Conservation (phyloP, 2,888 invertebrate species). For the Diarsia mendica region DNA sequence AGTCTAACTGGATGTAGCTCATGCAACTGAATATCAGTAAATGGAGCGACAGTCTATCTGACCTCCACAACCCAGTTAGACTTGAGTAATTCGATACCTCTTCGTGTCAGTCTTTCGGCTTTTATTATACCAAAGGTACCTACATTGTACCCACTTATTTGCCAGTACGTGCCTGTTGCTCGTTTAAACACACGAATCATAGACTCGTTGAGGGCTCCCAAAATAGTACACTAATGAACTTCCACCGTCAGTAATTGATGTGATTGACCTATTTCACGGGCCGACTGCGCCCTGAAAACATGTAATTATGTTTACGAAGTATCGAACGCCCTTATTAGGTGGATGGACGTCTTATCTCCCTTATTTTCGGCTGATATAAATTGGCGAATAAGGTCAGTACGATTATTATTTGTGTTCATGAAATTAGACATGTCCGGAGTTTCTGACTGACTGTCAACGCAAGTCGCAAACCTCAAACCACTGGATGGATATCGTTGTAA, state of each 20-base stretch:
- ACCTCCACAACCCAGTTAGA: not conserved
- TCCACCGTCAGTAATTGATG: slow-evolving; percentile 67
- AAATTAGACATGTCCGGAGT: not conserved
- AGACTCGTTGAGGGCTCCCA: slow-evolving; percentile 43
- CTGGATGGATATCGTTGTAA: not conserved
- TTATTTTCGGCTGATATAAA: slow-evolving; percentile 4
- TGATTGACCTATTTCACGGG: slow-evolving; percentile 73
- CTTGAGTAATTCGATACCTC: not conserved
- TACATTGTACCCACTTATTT: slow-evolving; percentile 8
- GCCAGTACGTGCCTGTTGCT: slow-evolving; percentile 31
- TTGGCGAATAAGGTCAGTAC: not conserved
- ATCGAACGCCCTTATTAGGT: slow-evolving; percentile 46
- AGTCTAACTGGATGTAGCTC: not conserved
- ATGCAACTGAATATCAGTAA: not conserved
- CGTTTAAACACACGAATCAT: slow-evolving; percentile 29
- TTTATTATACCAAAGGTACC: not conserved
- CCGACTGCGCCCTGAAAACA: slow-evolving; percentile 51
- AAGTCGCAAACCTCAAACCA: not conserved
- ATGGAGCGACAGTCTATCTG: not conserved
- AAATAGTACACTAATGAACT: slow-evolving; percentile 66
- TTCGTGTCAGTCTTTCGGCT: not conserved
- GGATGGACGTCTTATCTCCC: slow-evolving; percentile 29
- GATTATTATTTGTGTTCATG: not conserved
- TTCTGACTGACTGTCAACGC: not conserved
- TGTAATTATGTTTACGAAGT: slow-evolving; percentile 58